Percentiles rank a stretch among this genome's conserved stretches.
Conservation (phyloP, 2,797 vertebrate species). For the Steatocranus sp. region DNA sequence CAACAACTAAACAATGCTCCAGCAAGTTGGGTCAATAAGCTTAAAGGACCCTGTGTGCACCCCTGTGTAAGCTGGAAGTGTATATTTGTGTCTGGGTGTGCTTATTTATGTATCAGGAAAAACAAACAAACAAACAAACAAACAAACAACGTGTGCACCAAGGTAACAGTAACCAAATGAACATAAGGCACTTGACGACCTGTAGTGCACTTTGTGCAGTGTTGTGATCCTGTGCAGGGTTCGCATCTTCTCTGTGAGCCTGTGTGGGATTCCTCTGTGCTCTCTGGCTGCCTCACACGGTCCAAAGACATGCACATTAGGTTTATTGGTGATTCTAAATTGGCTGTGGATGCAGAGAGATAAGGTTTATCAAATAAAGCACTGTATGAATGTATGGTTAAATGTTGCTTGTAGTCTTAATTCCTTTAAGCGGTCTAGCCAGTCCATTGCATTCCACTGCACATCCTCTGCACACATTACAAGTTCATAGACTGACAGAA, state of each 20-base stretch:
- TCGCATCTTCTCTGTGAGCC: not conserved
- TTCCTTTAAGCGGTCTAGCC: not conserved
- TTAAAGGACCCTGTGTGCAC: not conserved
- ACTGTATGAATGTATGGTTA: not conserved
- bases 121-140: not conserved
- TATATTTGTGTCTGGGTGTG: not conserved
- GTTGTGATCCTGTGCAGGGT: not conserved
- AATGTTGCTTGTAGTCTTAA: not conserved
- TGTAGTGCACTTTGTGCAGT: not conserved
- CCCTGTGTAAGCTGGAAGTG: not conserved
- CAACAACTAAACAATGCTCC: constrained; percentile 29
- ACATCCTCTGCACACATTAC: not conserved
- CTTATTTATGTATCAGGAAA: not conserved
- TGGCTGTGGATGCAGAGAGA: not conserved
- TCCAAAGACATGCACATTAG: not conserved
- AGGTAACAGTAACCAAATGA: not conserved
- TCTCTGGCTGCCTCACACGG: not conserved
- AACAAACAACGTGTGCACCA: not conserved
- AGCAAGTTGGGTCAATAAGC: constrained; percentile 20
- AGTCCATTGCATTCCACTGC: not conserved
- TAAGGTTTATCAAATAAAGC: not conserved
- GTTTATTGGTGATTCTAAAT: not conserved
- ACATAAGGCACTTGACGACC: not conserved
- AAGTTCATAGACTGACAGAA: not conserved
- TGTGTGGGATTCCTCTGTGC: not conserved